phyloP scores from a whole-genome alignment of 2,888 invertebrate species.

The Digitonthophagus gazella region DNA sequence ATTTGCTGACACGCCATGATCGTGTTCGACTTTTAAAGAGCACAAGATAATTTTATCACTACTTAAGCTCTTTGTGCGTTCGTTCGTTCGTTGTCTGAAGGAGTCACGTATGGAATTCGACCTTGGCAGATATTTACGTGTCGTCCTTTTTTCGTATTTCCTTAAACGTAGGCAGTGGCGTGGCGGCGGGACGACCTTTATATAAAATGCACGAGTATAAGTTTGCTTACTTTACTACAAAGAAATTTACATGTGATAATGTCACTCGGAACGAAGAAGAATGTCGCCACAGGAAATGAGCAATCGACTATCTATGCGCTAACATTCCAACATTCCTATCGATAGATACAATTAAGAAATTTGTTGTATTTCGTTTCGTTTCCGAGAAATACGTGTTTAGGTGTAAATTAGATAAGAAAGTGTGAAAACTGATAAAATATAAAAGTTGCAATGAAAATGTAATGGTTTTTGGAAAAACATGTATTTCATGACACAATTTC shows the following conservation, averaged over 20 bases:
- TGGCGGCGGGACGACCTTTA: background rate
- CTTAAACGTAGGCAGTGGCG: background rate
- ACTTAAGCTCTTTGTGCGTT: background rate
- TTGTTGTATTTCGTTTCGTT: too few species aligned
- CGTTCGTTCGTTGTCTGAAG: background rate
- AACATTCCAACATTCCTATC: background rate
- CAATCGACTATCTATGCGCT: background rate
- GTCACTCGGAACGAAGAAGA: background rate
- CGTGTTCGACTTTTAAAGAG: too few species aligned
- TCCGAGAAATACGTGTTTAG: too few species aligned
- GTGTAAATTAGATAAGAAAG: background rate
- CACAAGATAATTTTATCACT: background rate
- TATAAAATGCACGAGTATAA: background rate
- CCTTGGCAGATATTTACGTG: background rate
- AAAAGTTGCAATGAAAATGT: too few species aligned
- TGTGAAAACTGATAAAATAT: too few species aligned
- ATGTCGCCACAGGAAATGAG: background rate
- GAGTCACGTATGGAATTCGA: background rate
- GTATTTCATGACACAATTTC: too few species aligned
- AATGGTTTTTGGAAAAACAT: too few species aligned
- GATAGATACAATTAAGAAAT: background rate
- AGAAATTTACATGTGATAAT: background rate
- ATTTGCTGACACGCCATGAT: too few species aligned
- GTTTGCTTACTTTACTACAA: background rate
- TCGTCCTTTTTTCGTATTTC: background rate